Conservation (phyloP, 1,140 invertebrate genomes). For the Dendrolimus kikuchii region DNA sequence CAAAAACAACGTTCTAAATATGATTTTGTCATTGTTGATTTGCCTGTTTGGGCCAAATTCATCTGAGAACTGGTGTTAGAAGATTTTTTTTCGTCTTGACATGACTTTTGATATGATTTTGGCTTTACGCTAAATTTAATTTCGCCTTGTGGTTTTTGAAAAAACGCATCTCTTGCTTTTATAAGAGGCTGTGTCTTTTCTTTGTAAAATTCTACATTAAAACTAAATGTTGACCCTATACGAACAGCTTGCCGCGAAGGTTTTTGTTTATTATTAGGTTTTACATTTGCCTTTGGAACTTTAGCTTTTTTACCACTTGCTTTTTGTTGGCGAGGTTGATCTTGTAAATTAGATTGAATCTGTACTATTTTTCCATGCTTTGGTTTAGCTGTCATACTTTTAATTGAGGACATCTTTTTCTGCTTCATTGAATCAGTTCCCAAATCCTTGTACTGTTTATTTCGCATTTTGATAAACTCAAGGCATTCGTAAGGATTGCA, state of each 20-base stretch:
- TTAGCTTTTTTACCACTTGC: too few relatives aligned
- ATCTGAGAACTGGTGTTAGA: conserved; percentile 1
- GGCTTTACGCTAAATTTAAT: background rate
- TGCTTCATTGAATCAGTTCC: too few relatives aligned
- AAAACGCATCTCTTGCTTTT: background rate
- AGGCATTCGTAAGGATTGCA: conserved; percentile 24
- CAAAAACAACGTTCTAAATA: conserved; percentile 3
- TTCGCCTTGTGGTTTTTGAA: background rate
- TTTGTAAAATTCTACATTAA: conserved; percentile 9
- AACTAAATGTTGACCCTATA: conserved; percentile 4
- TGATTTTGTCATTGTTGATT: conserved; percentile 4
- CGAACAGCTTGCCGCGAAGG: background rate
- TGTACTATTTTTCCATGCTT: too few relatives aligned
- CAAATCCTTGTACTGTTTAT: conserved; percentile 5
- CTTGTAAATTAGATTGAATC: too few relatives aligned
- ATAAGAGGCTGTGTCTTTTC: background rate
- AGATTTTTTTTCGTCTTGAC: background rate
- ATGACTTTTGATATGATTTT: background rate
- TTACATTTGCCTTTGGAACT: too few relatives aligned
- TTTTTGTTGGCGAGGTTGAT: too few relatives aligned
- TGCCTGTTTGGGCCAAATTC: background rate
- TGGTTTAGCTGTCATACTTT: too few relatives aligned
- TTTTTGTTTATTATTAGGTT: background rate
- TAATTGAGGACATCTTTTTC: background rate
- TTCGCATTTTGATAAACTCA: conserved; percentile 15